Percentiles rank a stretch among this genome's conserved stretches.
These are phyloP conservation scores for Orientallactaga sibirica DNA, from an alignment of 2,797 vertebrate genomes.

Conservation along the genomic window DNA sequence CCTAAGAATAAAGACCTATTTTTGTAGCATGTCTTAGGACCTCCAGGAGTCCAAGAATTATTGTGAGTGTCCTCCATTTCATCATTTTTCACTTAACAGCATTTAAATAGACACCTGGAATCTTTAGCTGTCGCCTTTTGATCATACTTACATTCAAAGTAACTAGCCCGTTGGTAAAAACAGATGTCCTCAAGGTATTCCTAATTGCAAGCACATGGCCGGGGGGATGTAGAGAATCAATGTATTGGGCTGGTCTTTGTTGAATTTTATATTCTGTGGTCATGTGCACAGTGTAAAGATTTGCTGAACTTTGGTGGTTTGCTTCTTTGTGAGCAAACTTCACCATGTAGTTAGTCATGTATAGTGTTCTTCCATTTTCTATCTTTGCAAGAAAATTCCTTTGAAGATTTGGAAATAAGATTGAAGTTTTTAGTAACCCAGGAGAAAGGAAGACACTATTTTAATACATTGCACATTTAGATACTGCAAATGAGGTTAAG, in stretches of 20 bases:
- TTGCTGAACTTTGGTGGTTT: constrained; percentile 59
- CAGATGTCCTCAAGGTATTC: constrained; percentile 10
- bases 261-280: constrained; percentile 54
- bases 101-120: constrained; percentile 75
- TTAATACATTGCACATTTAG: constrained; percentile 50
- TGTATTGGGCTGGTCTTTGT: constrained; percentile 53
- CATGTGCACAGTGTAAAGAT: constrained; percentile 33
- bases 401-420: constrained; percentile 67
- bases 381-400: constrained; percentile 47
- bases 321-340: constrained; percentile 59
- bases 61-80: constrained; percentile 84
- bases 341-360: not conserved
- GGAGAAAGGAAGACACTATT: constrained; percentile 50
- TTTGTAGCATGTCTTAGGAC: constrained; percentile 87
- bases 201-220: constrained; percentile 60
- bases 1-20: constrained; percentile 87
- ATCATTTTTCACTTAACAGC: constrained; percentile 80
- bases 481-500: constrained; percentile 59
- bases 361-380: constrained; percentile 41
- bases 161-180: constrained; percentile 65
- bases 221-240: constrained; percentile 64
- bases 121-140: constrained; percentile 68
- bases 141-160: constrained; percentile 64
- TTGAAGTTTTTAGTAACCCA: constrained; percentile 59
- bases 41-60: constrained; percentile 86